Conservation (phyloP, 1,140 invertebrate species). For the Hormaphis cornu region DNA sequence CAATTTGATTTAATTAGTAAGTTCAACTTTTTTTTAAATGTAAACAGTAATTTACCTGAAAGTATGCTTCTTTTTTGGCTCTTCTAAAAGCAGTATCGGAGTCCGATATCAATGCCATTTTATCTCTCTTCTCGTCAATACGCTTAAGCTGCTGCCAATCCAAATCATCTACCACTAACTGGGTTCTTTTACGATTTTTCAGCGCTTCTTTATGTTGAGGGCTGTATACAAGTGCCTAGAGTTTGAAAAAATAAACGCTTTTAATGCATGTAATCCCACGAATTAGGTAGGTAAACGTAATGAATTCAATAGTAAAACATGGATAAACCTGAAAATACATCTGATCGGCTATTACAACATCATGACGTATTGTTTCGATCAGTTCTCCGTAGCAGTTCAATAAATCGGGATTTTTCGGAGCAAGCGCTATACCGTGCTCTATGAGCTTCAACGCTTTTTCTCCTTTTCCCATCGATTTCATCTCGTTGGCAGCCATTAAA, state of each 20-base stretch:
- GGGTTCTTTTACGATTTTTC: conserved; percentile 70
- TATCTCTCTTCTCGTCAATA: conserved; percentile 78
- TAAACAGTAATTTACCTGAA: conserved; percentile 45
- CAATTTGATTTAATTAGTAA: neutral
- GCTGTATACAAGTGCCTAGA: conserved; percentile 66
- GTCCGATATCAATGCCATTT: conserved; percentile 69
- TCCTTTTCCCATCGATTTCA: conserved; percentile 68
- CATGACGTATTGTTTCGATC: conserved; percentile 73
- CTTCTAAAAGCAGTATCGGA: conserved; percentile 66
- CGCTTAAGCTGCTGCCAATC: conserved; percentile 67
- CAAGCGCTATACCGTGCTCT: conserved; percentile 79
- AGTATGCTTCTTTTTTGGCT: conserved; percentile 89
- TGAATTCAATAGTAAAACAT: neutral
- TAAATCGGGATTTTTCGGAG: conserved; percentile 84
- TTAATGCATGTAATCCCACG: neutral
- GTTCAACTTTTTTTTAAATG: too few relatives aligned
- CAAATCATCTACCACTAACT: conserved; percentile 79
- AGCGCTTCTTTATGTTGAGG: conserved; percentile 74
- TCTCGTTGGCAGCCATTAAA: conserved; percentile 70
- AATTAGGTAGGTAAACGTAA: too few relatives aligned
- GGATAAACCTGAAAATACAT: conserved; percentile 53
- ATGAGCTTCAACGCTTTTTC: conserved; percentile 82
- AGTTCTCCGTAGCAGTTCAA: conserved; percentile 90
- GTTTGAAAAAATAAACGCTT: too few relatives aligned
- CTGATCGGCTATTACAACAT: conserved; percentile 82